phyloP scores from a whole-genome alignment of 2,113 vertebrate species.

The Hippocampus mohnikei region DNA sequence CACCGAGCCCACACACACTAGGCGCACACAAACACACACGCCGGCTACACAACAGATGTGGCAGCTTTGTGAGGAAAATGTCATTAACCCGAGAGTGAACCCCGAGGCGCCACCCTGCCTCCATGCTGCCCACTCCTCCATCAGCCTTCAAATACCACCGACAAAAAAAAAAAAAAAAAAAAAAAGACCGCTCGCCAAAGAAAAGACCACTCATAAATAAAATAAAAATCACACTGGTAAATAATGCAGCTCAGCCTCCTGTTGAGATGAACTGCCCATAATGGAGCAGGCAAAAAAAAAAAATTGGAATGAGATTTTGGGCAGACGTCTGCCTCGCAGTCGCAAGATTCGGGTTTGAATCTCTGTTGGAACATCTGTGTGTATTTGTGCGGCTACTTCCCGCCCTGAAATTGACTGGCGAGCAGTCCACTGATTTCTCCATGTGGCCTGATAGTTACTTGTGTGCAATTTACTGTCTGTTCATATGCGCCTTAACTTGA shows the following conservation, averaged over 20 bases:
- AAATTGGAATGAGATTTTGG: too few species aligned
- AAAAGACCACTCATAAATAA: slow-evolving; percentile 1
- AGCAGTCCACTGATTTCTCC: too few species aligned
- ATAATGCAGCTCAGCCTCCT: slow-evolving; percentile 53
- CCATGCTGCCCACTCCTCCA: slow-evolving; percentile 8
- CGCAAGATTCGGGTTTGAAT: too few species aligned
- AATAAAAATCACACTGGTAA: slow-evolving; percentile 29
- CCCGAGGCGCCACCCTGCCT: neutral
- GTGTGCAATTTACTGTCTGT: too few species aligned
- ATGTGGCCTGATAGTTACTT: too few species aligned
- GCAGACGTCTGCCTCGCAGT: too few species aligned
- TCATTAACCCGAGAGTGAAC: slow-evolving; percentile 34
- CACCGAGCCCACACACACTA: slow-evolving; percentile 1
- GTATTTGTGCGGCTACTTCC: too few species aligned
- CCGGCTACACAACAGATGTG: neutral
- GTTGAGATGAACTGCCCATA: slow-evolving; percentile 24
- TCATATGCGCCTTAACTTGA: too few species aligned
- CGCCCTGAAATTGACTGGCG: too few species aligned
- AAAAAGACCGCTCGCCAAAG: neutral
- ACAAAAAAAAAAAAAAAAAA: neutral
- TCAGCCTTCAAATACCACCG: slow-evolving; percentile 54
- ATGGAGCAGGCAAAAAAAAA: neutral
- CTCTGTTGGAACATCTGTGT: too few species aligned
- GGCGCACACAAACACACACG: neutral
- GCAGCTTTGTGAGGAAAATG: slow-evolving; percentile 18